A percentile compares a stretch with the other conserved stretches of the same genome.
Evolutionary conservation across 2,888 invertebrate genomes (phyloP).

Genomic region (Clanis bilineata): DNA sequence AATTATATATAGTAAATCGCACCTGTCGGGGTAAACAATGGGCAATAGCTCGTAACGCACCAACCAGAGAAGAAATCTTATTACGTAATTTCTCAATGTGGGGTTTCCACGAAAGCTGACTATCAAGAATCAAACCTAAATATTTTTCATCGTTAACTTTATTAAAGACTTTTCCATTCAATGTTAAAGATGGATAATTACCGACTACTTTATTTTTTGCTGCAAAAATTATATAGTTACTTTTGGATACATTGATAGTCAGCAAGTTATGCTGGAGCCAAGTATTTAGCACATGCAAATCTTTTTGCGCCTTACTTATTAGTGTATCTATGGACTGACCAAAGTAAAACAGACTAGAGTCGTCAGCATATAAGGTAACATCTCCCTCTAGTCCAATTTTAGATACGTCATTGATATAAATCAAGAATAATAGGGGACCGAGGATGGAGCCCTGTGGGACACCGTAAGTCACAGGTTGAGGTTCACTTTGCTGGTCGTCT

Average conservation of each 20-base stretch:
- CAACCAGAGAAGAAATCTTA: constrained; percentile 15
- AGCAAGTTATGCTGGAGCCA: background rate
- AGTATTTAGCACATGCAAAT: background rate
- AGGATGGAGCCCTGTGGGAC: constrained; percentile 11
- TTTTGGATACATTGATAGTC: background rate
- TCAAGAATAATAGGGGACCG: constrained; percentile 14
- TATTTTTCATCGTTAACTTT: constrained; percentile 25
- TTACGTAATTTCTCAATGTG: constrained; percentile 23
- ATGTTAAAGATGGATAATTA: background rate
- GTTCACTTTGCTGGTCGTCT: background rate
- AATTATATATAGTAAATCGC: background rate
- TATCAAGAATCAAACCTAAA: constrained; percentile 25
- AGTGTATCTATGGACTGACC: background rate
- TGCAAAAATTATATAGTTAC: background rate
- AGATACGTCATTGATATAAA: constrained; percentile 13
- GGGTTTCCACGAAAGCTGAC: constrained; percentile 22
- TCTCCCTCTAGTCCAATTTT: constrained; percentile 14
- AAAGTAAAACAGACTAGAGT: constrained; percentile 15
- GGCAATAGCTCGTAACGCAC: constrained; percentile 13
- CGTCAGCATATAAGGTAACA: constrained; percentile 15
- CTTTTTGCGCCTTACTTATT: background rate
- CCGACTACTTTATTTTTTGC: constrained; percentile 16
- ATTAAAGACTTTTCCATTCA: constrained; percentile 16
- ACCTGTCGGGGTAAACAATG: constrained; percentile 15
- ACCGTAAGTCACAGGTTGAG: background rate